Percentiles rank a stretch among this genome's conserved stretches.
phyloP scores from a whole-genome alignment of 2,888 invertebrate genomes.

The Meghimatium bilineatum region DNA sequence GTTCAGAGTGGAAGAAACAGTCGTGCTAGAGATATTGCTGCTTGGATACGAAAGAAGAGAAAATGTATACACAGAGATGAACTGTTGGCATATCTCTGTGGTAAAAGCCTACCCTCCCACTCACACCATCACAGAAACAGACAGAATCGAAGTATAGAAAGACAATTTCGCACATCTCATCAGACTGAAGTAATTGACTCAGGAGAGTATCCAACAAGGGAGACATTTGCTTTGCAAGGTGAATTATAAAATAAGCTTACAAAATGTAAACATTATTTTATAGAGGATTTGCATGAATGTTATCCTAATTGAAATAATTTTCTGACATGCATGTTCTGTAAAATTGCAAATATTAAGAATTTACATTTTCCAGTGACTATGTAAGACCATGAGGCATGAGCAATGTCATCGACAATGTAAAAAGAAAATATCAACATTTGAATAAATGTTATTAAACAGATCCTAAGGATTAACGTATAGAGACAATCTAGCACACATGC shows the following conservation, averaged over 20 bases:
- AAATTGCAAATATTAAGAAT: too few species aligned
- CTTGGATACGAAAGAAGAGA: conserved; percentile 85
- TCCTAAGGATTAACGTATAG: too few species aligned
- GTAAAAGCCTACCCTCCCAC: conserved; percentile 79
- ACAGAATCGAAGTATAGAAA: conserved; percentile 47
- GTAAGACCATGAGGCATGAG: too few species aligned
- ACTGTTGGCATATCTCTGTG: conserved; percentile 86
- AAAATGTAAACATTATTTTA: too few species aligned
- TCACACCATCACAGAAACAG: conserved; percentile 45
- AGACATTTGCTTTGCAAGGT: conserved; percentile 84
- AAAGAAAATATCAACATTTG: too few species aligned
- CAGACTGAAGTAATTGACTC: conserved; percentile 77
- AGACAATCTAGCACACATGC: too few species aligned
- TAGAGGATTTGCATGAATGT: too few species aligned
- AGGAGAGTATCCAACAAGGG: conserved; percentile 85
- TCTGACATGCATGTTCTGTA: too few species aligned
- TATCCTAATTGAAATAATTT: too few species aligned
- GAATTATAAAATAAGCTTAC: conserved; percentile 48
- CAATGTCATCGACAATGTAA: too few species aligned
- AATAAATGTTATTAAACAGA: too few species aligned
- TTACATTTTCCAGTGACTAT: too few species aligned
- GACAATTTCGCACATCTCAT: conserved; percentile 55
- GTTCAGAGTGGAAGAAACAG: conserved; percentile 85
- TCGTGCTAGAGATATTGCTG: conserved; percentile 85
- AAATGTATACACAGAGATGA: conserved; percentile 87